Evolutionary conservation across 2,888 invertebrate species (phyloP).

Genomic region (Melanchra persicariae): DNA sequence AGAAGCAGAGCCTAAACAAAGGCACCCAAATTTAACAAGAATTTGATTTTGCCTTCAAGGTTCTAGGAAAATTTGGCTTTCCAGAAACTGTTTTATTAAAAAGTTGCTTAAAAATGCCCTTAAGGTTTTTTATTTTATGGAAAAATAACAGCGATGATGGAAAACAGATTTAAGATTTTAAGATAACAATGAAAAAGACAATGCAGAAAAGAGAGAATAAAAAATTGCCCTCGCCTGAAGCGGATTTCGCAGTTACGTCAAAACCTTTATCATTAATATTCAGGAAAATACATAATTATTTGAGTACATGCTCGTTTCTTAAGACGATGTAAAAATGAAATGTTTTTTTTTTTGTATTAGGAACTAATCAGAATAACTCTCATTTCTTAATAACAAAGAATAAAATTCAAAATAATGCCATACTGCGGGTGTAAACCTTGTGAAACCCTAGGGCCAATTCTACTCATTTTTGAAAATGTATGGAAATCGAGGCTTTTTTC

Average conservation of each 20-base stretch:
- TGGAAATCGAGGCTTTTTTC: no score
- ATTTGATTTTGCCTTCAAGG: not conserved
- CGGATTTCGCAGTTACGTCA: not conserved
- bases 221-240: not conserved
- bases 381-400: no score
- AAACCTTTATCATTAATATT: not conserved
- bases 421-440: no score
- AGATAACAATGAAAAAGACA: not conserved
- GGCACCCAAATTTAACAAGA: not conserved
- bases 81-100: not conserved
- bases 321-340: no score
- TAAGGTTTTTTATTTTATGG: not conserved
- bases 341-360: no score
- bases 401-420: no score
- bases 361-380: no score
- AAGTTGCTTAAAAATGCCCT: no score
- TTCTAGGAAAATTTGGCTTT: not conserved
- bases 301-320: not conserved
- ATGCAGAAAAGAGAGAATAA: not conserved
- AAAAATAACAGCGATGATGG: not conserved
- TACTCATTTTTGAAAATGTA: no score
- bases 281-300: not conserved
- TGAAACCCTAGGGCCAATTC: no score
- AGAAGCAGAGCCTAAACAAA: not conserved
- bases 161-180: not conserved